Base-by-base conservation (phyloP, 2,797 vertebrate species). In the Periophthalmus magnuspinnatus region DNA sequence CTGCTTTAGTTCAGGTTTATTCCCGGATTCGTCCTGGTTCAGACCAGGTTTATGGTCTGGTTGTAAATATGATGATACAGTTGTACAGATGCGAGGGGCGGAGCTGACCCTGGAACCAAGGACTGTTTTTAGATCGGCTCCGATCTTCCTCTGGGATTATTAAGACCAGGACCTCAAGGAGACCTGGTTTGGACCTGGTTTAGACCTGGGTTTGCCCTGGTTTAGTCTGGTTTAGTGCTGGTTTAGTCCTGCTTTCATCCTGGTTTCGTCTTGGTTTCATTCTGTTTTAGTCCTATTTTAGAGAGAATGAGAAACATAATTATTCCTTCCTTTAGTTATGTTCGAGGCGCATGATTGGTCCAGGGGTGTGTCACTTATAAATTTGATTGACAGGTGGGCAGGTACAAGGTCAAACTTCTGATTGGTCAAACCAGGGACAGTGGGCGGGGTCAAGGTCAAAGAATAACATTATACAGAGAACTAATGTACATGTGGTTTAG, bases 361-460 rank as follows among this genome's bases (percentile, higher is more conserved):
- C 28, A 33, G 33, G 58, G 58, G 58, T 3, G 58, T 60, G 58
- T 60, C 58, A 36, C 3, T 60, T 5, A n/a, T 10, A 33, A 1
- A 2, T 60, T n/a, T 60, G 58, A 60, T 11, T 60, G 58, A 60
- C 58, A 60, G 19, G 58, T 60, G 32, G 19, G 17, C 19, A 9
- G 58, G 58, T 11, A 60, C 58, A 60, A 60, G 58, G 33, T 38
- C 58, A 36, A 33, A 33, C 33, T 32, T 17, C 17, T 60, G 58
- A 60, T 60, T 60, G 58, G 58, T 21, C 58, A 32, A 3, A 5
- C 28, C 32, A 34, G 58, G 58, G 58, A 19, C 58, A 38, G 58
- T 60, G 58, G 33, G 58, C 33, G 58, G 58, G 58, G 33, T 60
- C 58, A 60, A 36, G 58, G 58, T 38, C 33, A 60, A 17, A 38